Conservation (phyloP, 2,113 vertebrate genomes). For the Furnarius figulus region DNA sequence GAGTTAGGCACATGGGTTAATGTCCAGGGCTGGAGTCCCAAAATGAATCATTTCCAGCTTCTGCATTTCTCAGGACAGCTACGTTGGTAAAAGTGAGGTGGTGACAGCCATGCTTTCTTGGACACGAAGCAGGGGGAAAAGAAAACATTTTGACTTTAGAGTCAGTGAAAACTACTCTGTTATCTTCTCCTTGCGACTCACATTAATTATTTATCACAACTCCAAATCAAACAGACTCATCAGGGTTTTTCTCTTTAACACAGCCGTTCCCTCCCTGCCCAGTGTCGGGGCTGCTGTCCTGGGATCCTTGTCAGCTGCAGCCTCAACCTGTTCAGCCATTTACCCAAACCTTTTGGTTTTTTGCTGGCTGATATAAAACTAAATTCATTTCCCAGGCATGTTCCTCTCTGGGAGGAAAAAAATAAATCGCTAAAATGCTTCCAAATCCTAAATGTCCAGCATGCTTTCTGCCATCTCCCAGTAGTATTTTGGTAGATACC, state of each 20-base stretch:
- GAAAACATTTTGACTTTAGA: not conserved
- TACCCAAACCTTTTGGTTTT: not conserved
- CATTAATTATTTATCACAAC: not conserved
- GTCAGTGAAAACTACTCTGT: not conserved
- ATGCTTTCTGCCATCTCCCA: not conserved
- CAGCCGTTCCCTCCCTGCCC: not conserved
- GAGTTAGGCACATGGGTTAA: not conserved
- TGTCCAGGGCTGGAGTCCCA: not conserved
- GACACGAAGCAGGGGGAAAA: not conserved
- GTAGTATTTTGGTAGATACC: not conserved
- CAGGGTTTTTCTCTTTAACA: not conserved
- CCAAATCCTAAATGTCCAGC: not conserved
- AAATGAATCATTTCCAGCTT: not conserved
- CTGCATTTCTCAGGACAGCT: not conserved
- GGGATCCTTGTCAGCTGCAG: not conserved
- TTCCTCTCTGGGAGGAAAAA: not conserved
- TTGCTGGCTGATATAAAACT: not conserved
- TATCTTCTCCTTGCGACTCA: not conserved
- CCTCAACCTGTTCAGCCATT: not conserved
- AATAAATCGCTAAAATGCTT: not conserved
- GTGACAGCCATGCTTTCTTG: fast-evolving
- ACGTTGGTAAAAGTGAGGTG: not conserved
- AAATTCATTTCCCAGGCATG: not conserved
- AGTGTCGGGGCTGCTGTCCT: not conserved
- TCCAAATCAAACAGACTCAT: not conserved